Percentiles rank a stretch among this genome's conserved stretches.
Conservation (phyloP, 2,888 invertebrate genomes). For the Megaustenia siamemsis region DNA sequence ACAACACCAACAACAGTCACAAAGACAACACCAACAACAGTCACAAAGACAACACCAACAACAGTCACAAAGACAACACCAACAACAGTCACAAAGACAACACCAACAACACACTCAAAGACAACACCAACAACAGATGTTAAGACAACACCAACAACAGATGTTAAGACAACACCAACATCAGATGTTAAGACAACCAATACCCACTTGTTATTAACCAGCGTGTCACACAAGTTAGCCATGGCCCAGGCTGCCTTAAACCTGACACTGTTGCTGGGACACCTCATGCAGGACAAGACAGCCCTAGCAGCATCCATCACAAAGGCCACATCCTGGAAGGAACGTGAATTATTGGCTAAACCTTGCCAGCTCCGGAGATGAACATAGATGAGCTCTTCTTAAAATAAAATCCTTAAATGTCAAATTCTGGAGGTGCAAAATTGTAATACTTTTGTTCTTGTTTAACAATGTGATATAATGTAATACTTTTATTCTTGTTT, state of each 20-base stretch:
- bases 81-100: neutral
- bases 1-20: no score
- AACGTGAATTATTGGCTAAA: neutral
- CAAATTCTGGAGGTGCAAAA: no score
- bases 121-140: neutral
- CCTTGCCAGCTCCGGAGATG: neutral
- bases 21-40: no score
- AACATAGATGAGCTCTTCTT: no score
- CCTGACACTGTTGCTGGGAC: conserved; percentile 86
- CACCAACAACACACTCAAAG: neutral
- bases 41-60: neutral
- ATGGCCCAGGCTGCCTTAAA: conserved; percentile 92
- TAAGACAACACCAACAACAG: neutral
- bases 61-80: neutral
- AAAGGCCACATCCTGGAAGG: conserved; percentile 79
- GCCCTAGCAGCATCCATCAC: conserved; percentile 89
- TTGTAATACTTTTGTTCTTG: no score
- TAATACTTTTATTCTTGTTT: no score
- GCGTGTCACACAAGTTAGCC: conserved; percentile 90
- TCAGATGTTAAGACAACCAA: neutral
- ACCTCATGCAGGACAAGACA: conserved; percentile 85
- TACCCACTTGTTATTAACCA: conserved; percentile 86
- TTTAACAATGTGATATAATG: no score
- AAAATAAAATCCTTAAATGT: neutral
- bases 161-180: neutral